phyloP scores from a whole-genome alignment of 2,888 invertebrate species.

The Heliconius ethilla region DNA sequence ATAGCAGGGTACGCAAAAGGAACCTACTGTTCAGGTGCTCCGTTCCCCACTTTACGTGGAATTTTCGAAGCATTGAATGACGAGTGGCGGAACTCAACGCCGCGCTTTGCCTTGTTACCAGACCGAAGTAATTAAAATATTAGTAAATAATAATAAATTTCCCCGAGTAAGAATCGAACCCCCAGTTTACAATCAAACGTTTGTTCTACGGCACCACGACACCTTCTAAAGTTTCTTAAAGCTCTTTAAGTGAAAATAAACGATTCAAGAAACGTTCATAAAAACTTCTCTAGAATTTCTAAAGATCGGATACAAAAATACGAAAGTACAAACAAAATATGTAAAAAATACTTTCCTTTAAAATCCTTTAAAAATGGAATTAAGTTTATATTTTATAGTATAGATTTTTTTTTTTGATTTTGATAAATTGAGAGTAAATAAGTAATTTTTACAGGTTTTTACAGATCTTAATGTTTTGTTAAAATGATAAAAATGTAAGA shows the following conservation, averaged over 20 bases:
- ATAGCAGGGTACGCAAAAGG: neutral
- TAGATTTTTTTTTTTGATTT: neutral
- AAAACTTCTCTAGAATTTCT: conserved; percentile 13
- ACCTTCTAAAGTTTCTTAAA: neutral
- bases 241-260: conserved; percentile 16
- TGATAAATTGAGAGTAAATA: neutral
- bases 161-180: neutral
- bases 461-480: neutral
- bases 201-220: neutral
- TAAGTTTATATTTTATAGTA: neutral
- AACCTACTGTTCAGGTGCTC: neutral
- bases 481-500: neutral
- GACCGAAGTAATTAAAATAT: neutral
- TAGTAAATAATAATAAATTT: neutral
- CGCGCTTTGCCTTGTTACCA: neutral
- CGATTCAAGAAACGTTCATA: conserved; percentile 15
- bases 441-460: neutral
- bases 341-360: neutral
- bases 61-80: no score
- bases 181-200: neutral
- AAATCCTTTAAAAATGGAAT: neutral
- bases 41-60: neutral
- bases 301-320: conserved; percentile 12
- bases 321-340: conserved; percentile 12
- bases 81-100: no score